Base-by-base conservation (phyloP, 1,140 invertebrate genomes). In the Apis florea region DNA sequence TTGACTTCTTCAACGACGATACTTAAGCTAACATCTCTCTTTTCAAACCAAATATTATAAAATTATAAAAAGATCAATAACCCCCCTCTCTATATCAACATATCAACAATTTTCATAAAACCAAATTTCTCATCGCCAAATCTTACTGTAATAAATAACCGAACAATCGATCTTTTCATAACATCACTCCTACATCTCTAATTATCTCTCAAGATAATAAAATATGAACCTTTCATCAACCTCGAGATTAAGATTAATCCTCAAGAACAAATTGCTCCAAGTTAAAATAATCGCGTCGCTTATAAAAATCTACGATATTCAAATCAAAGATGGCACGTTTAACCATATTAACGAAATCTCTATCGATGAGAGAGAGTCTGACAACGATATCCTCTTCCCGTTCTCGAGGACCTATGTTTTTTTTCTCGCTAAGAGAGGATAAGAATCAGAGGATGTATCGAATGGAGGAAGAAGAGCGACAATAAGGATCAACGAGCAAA, bases 361-460 rank as follows among this genome's bases (percentile, higher is more conserved):
- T 56, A 71, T 31, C n/a, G 53, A 61, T 59, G 21, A 53, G n/a
- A 53, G 47, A 15, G 24, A 31, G 51, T 78, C 56, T 54, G 61
- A 40, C 75, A 73, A 76, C 59, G 83, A 85, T 85, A 83, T 76
- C 86, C 87, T 84, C 79, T 89, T 89, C 83, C 83, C 82, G 68
- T 61, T 74, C 82, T 80, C 69, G 74, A 84, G 85, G 85, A 83
- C 74, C 82, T 51, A 79, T 77, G 85, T 40, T 83, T 87, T 83
- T 87, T 76, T 59, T 75, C 63, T 59, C 75, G 47, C 77, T 24
- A 56, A 77, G 68, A 47, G 74, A 83, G 61, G 69, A 68, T 40
- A 67, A 13, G 24, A 76, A 67, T 54, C 24, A 31, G 78, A 76
- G 70, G 56, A 68, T 54, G 61, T 49, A 68, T 40, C 19, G 64